Evolutionary conservation across 2,888 invertebrate genomes (phyloP), one percentile per base, ranked within the genome.

Genomic region (Troides aeacus): DNA sequence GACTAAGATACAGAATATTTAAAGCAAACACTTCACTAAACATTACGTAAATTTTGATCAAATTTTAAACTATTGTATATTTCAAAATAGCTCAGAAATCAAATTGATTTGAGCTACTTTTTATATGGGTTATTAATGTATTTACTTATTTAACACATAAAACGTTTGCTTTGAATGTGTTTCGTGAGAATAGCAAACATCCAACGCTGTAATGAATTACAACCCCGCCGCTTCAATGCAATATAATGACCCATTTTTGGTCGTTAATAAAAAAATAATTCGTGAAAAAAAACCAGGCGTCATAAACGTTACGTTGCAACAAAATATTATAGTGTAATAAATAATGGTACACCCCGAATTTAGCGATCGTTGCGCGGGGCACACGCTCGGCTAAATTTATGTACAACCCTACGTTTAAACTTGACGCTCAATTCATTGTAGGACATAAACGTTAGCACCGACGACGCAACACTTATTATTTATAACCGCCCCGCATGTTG

Each of bases 261-360:
- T 81, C 81, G 81, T 87, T 89, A 89, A 87, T 88, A 88, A 90
- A 90, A 42, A 86, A 84, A 84, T 87, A 88, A 89, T 88, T 87
- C 81, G 84, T 84, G 87, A 89, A 88, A 88, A 70, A 56, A 67
- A 30, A 30, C 3, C 30, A 30, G 67, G 80, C 79, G 82, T 84
- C 81, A 89, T 90, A 88, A 92, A 90, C 81, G 85, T 86, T 86
- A 82, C 86, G 86, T 85, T 86, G 87, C 84, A 87, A 84, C 90
- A 85, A 89, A 91, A 91, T 90, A 90, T 91, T 91, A 90, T 88
- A 89, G 79, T 81, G 87, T 85, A 87, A 92, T 92, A 92, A 92
- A 92, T 92, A 86, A 92, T 84, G 86, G 88, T 86, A 89, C 90
- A 91, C 92, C 91, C 92, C 88, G 88, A 87, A 89, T 90, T 89